Evolutionary conservation across 2,888 invertebrate genomes (phyloP), one percentile per base, ranked within the genome.

Genomic region (Andricus curvator): DNA sequence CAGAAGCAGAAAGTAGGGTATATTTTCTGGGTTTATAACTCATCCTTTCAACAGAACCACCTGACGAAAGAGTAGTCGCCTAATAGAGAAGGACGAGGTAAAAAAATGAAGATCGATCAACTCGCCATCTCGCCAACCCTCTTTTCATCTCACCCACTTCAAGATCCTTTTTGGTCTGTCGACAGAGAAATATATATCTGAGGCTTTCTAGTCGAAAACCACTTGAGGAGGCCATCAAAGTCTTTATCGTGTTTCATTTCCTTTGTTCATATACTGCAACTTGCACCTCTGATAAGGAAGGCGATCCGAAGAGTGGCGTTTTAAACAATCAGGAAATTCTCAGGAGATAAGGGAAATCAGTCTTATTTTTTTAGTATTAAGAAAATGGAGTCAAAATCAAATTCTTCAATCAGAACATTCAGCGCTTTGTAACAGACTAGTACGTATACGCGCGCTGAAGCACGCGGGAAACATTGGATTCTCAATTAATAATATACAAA

Each of bases 241-340:
- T 3, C 51, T 29, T 74, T 8, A 25, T 74, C 51, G 51, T 33
- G 51, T 48, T 56, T 74, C 70, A 74, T 74, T 74, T 74, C 70
- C 70, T 70, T 70, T 70, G 25, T 25, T 70, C 68, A 70, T 70
- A 70, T 51, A 70, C 48, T 37, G n/a, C 44, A 15, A 48, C 15
- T 25, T 56, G 56, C 68, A 68, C 48, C 25, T 41, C 68, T 48
- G 68, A 70, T 48, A 70, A 70, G 48, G 20, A 70, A 70, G 48
- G 25, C 29, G 48, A 70, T 51, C 11, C 44, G 15, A 25, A 68
- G 41, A 44, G 68, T 13, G 17, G 25, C 20, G 29, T 48, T 70
- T 70, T 29, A 20, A 70, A 51, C 48, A 48, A 51, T 70, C 68
- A 70, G 48, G 17, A 70, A 51, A 48, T 66, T n/a, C 66, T 66